Conservation (phyloP, 2,797 vertebrate species). For the Poeciliopsis infans region DNA sequence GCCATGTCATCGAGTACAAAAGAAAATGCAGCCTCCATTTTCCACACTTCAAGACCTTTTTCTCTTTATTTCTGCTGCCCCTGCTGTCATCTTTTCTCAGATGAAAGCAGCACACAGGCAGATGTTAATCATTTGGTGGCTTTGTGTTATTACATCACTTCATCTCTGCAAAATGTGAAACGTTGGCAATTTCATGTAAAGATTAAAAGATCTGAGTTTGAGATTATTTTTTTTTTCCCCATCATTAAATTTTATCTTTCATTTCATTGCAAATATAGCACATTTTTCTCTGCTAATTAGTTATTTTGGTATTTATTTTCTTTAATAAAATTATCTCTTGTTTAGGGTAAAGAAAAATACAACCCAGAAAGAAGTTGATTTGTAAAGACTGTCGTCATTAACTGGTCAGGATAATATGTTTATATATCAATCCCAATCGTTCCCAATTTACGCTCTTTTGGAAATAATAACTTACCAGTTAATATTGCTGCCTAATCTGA, state of each 20-base stretch:
- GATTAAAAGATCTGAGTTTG: background rate
- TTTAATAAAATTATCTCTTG: background rate
- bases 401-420: background rate
- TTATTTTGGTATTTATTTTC: background rate
- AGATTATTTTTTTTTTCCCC: background rate
- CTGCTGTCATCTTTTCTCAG: slow-evolving; percentile 3
- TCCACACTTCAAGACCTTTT: slow-evolving; percentile 26
- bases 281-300: background rate
- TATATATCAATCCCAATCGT: background rate
- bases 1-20: slow-evolving; percentile 39
- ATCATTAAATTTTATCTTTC: background rate
- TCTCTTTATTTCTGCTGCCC: background rate
- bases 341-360: background rate
- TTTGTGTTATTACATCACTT: background rate
- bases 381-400: background rate
- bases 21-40: slow-evolving; percentile 40
- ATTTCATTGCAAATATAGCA: background rate
- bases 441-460: background rate
- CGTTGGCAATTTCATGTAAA: background rate
- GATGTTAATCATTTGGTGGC: background rate
- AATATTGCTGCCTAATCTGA: background rate
- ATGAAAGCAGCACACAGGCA: background rate
- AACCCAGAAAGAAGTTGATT: background rate
- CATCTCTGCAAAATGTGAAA: background rate
- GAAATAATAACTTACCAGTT: background rate